Evolutionary conservation across 2,888 invertebrate species (phyloP).

Genomic region (Ectobius pallidus): DNA sequence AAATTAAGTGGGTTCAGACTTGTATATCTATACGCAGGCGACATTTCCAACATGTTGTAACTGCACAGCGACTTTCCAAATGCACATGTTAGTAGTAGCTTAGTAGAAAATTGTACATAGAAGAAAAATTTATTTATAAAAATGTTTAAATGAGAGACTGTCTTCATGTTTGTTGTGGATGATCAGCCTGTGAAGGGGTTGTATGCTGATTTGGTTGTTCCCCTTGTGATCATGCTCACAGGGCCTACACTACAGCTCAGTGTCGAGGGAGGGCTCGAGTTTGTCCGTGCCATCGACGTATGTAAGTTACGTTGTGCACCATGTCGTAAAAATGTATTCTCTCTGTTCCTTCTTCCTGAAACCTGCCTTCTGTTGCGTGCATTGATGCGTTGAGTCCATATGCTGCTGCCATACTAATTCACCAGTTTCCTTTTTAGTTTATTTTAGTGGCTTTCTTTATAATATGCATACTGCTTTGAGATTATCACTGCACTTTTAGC

Average conservation of each 20-base stretch:
- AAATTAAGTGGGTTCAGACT: no score
- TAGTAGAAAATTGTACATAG: no score
- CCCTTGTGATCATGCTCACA: conserved; percentile 4
- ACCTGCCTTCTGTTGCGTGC: conserved; percentile 11
- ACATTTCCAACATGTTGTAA: no score
- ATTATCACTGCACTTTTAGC: no score
- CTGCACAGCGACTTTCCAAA: no score
- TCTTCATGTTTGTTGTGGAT: neutral
- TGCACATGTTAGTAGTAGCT: no score
- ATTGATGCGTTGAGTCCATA: neutral
- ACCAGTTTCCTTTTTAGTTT: neutral
- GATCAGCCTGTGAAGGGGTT: neutral
- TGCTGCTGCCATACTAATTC: conserved; percentile 9
- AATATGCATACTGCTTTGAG: no score
- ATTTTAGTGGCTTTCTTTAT: neutral
- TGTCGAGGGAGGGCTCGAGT: conserved; percentile 77
- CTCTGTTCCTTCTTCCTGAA: conserved; percentile 17
- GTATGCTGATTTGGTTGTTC: conserved; percentile 5
- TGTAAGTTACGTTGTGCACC: conserved; percentile 54
- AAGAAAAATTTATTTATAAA: no score
- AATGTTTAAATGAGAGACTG: no score
- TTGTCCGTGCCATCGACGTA: conserved; percentile 81
- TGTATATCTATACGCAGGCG: no score
- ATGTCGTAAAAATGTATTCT: conserved; percentile 17
- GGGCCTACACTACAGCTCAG: conserved; percentile 63